Percentiles rank a stretch among this genome's conserved stretches.
phyloP scores from a whole-genome alignment of 2,113 vertebrate genomes.

The Climacteris rufus region DNA sequence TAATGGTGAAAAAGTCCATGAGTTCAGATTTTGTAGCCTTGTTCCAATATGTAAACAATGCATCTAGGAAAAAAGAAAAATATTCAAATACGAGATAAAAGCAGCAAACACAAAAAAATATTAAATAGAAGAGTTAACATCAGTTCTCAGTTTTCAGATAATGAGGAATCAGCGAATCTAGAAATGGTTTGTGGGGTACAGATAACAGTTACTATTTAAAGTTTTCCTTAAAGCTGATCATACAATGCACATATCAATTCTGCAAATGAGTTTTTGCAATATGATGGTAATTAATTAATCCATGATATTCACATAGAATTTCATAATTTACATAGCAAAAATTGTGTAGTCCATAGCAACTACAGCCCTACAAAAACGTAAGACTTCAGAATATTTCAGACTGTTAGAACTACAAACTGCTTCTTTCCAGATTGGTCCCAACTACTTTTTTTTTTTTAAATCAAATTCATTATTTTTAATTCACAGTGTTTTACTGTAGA shows the following conservation, averaged over 20 bases:
- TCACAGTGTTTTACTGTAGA: not conserved
- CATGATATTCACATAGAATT: not conserved
- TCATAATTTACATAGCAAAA: not conserved
- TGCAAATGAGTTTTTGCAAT: not conserved
- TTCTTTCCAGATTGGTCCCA: not conserved
- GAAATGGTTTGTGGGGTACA: not conserved
- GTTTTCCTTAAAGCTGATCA: not conserved
- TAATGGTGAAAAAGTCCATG: constrained; percentile 97
- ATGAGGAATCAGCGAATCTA: not conserved
- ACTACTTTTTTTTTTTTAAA: not conserved
- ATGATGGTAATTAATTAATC: not conserved
- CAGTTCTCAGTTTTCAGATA: not conserved
- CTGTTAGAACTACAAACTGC: not conserved
- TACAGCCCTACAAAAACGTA: not conserved
- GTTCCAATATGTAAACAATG: constrained; percentile 96
- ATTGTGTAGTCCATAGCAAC: not conserved
- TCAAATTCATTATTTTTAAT: not conserved
- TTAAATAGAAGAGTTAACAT: not conserved
- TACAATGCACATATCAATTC: not conserved
- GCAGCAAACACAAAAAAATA: not conserved
- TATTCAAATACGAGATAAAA: not conserved
- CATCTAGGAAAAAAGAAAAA: constrained; percentile 77
- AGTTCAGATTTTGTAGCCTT: constrained; percentile 90
- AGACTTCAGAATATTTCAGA: not conserved
- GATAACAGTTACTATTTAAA: not conserved